Conservation (phyloP, 1,140 invertebrate genomes). For the Dolichoris vasculosae region DNA sequence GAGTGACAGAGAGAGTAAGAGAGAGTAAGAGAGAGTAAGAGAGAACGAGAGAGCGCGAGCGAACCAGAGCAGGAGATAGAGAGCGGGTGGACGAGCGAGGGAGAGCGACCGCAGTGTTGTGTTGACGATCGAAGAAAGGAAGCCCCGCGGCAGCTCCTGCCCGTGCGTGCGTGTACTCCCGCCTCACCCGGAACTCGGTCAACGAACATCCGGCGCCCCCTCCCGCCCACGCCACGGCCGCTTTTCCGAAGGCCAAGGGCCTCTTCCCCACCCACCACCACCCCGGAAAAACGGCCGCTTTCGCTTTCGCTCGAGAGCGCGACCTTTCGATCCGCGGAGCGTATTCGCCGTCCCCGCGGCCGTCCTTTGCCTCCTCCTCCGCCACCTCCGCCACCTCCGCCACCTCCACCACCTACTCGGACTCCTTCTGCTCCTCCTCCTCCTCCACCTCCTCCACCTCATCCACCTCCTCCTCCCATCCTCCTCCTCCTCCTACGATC, state of each 20-base stretch:
- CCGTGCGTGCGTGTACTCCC: neutral
- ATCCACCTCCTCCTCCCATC: neutral
- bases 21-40: neutral
- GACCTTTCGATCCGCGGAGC: neutral
- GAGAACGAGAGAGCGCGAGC: neutral
- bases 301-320: slow-evolving; percentile 21
- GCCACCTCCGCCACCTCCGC: no score
- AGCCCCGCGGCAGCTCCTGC: neutral
- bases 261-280: neutral
- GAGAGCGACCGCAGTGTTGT: neutral
- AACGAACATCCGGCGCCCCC: neutral
- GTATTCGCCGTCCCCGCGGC: neutral
- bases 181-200: slow-evolving; percentile 9
- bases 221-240: neutral
- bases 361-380: neutral
- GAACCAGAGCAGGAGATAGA: neutral
- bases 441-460: neutral
- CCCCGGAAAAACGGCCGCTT: neutral
- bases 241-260: slow-evolving; percentile 6
- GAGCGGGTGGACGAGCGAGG: neutral
- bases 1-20: slow-evolving; percentile 8
- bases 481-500: no score
- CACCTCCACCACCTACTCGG: neutral
- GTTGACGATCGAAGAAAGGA: slow-evolving; percentile 14
- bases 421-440: neutral